Evolutionary conservation across 2,888 invertebrate species (phyloP), one percentile per base, ranked within the genome.

Genomic region (Mesoligia furuncula): DNA sequence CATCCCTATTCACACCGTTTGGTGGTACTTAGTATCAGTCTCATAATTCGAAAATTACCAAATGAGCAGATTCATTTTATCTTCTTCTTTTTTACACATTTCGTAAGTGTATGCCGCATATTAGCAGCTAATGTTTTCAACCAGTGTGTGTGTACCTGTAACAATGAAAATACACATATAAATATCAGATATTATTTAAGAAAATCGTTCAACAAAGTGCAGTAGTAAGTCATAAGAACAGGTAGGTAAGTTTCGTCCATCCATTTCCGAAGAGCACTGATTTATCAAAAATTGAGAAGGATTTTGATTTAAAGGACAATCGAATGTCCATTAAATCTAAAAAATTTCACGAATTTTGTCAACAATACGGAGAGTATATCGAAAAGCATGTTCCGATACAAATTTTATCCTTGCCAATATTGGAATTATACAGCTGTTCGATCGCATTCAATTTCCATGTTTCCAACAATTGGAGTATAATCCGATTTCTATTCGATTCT

Each of bases 401-500:
- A n/a, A 15, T 75, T 71, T 66, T 74, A 76, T 81, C 54, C 61
- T 13, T 39, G 62, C 0, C 59, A 77, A 81, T 81, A 80, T 81
- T 78, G 62, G 39, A 81, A 80, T 69, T 54, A 36, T 39, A 31
- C 7, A 66, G 17, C 24, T 11, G 15, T 54, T 67, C 20, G 51
- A 39, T n/a, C n/a, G 61, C 39, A 67, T 11, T 51, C 2, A 75
- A 57, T 74, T 68, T 57, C 48, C 57, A 67, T 39, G 39, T 73
- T 73, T 73, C 61, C 73, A 79, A 76, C 80, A 77, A 82, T 72
- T 59, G 75, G 48, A 72, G 3, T 24, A 80, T 86, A 87, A 90
- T 86, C 84, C 57, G 83, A 87, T 87, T 85, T 78, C 80, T 67
- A 66, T 83, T 77, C 71, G 70, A 85, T 82, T 86, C 57, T 59